phyloP scores from a whole-genome alignment of 1,140 invertebrate species.

The Aphelenchoides fujianensis region DNA sequence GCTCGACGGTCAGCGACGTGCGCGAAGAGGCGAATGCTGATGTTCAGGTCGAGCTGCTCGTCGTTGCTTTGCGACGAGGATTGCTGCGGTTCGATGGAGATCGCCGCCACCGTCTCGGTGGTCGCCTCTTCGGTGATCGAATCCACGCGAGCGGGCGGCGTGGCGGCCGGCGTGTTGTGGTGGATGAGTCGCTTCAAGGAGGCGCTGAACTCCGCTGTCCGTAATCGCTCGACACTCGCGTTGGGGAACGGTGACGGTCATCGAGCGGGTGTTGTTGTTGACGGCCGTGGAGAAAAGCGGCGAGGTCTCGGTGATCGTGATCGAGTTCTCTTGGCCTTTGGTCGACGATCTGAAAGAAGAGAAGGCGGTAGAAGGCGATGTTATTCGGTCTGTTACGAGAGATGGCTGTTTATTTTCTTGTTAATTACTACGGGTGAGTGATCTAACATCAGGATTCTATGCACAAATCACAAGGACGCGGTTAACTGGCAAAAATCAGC shows the following conservation, averaged over 20 bases:
- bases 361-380: no score
- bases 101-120: neutral
- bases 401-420: no score
- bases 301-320: slow-evolving; percentile 14
- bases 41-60: neutral
- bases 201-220: neutral
- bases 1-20: neutral
- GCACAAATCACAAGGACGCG: no score
- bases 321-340: slow-evolving; percentile 15
- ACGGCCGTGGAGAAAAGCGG: slow-evolving; percentile 6
- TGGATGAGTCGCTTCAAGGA: slow-evolving; percentile 6
- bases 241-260: neutral
- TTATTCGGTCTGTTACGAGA: neutral
- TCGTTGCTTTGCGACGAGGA: neutral
- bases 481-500: no score
- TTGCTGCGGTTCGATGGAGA: neutral
- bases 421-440: no score
- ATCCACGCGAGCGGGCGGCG: slow-evolving; percentile 6
- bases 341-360: slow-evolving; percentile 18
- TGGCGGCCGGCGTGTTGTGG: neutral
- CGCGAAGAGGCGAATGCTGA: neutral
- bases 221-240: neutral
- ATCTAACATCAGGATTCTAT: no score
- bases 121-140: neutral
- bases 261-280: slow-evolving; percentile 10